Evolutionary conservation across 2,888 invertebrate genomes (phyloP).

Genomic region (Euzophera pinguis): DNA sequence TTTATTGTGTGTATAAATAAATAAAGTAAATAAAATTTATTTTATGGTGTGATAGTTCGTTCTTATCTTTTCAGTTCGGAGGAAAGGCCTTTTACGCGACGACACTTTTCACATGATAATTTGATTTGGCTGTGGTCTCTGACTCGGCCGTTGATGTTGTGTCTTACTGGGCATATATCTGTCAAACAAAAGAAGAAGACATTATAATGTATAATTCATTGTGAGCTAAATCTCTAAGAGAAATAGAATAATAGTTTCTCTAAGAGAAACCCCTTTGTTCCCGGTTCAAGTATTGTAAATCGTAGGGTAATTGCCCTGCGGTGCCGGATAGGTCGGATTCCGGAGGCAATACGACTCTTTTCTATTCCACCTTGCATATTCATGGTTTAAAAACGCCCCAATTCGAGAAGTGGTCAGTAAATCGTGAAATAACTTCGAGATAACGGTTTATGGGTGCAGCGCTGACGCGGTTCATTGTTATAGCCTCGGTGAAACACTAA

Average conservation of each 20-base stretch:
- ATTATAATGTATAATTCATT: background rate
- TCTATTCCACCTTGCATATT: conserved; percentile 39
- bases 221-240: background rate
- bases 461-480: conserved; percentile 12
- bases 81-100: no score
- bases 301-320: conserved; percentile 53
- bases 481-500: conserved; percentile 3
- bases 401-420: conserved; percentile 23
- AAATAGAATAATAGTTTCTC: background rate
- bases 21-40: no score
- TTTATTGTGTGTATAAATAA: no score
- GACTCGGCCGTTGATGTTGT: no score
- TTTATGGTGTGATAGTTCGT: no score
- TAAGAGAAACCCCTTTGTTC: conserved; percentile 40
- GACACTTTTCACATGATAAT: no score
- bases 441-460: conserved; percentile 8
- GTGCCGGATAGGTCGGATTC: conserved; percentile 31
- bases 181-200: no score
- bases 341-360: conserved; percentile 48
- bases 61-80: no score
- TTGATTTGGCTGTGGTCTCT: no score
- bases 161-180: no score
- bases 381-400: conserved; percentile 44
- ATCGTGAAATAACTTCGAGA: conserved; percentile 10
- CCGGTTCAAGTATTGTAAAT: conserved; percentile 56